Evolutionary conservation across 2,888 invertebrate species (phyloP).

Genomic region (Aplocera efformata): DNA sequence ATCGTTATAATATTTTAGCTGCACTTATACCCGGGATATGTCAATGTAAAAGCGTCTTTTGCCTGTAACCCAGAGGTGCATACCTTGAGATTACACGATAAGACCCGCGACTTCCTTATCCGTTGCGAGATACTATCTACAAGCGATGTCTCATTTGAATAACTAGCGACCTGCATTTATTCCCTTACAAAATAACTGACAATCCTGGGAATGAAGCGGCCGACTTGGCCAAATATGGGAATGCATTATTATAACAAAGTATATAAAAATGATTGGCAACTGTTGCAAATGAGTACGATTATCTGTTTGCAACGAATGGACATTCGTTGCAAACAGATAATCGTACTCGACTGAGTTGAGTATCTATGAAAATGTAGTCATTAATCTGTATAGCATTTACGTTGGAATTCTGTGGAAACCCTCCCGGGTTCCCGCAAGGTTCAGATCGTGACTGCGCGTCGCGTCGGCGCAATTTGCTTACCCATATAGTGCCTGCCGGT

Average conservation of each 20-base stretch:
- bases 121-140: slow-evolving; percentile 65
- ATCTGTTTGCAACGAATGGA: slow-evolving; percentile 6
- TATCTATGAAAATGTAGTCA: slow-evolving; percentile 58
- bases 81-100: slow-evolving; percentile 43
- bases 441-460: slow-evolving; percentile 77
- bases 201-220: slow-evolving; percentile 43
- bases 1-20: background rate
- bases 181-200: slow-evolving; percentile 46
- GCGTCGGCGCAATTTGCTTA: slow-evolving; percentile 78
- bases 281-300: slow-evolving; percentile 14
- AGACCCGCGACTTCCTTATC: slow-evolving; percentile 64
- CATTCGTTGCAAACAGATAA: slow-evolving; percentile 9
- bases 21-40: slow-evolving; percentile 13
- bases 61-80: slow-evolving; percentile 47
- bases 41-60: slow-evolving; percentile 34
- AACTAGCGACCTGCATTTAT: slow-evolving; percentile 56
- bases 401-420: slow-evolving; percentile 75
- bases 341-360: slow-evolving; percentile 23
- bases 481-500: slow-evolving; percentile 73
- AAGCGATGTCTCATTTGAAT: slow-evolving; percentile 69
- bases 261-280: slow-evolving; percentile 8
- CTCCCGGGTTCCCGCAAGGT: slow-evolving; percentile 74
- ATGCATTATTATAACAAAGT: slow-evolving; percentile 25
- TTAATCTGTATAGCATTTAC: slow-evolving; percentile 75
- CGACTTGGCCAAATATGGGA: slow-evolving; percentile 29